Conservation (phyloP, 2,888 invertebrate species). For the Ophioninae sp. region DNA sequence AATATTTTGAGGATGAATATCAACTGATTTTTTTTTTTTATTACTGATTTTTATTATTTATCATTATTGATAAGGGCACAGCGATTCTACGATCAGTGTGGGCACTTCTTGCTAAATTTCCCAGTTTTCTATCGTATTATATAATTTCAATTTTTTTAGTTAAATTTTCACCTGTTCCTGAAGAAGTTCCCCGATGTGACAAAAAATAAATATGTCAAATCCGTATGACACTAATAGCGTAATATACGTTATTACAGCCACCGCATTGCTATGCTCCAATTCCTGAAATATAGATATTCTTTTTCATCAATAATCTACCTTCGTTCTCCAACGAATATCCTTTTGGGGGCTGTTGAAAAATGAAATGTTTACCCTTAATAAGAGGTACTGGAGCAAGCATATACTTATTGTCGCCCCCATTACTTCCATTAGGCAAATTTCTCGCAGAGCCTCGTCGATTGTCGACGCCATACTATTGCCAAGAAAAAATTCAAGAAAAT, state of each 20-base stretch:
- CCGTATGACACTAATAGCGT: constrained; percentile 33
- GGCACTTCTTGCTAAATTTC: too few relatives aligned
- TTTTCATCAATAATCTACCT: background rate
- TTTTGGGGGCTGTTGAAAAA: background rate
- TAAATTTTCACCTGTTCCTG: constrained; percentile 56
- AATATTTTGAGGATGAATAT: too few relatives aligned
- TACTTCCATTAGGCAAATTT: constrained; percentile 73
- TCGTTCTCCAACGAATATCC: background rate
- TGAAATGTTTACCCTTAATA: constrained; percentile 69
- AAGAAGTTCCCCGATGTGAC: constrained; percentile 55
- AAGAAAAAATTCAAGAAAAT: background rate
- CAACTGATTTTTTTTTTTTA: too few relatives aligned
- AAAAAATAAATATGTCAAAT: constrained; percentile 57
- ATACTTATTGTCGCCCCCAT: constrained; percentile 74
- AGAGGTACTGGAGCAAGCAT: constrained; percentile 74
- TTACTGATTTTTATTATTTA: too few relatives aligned
- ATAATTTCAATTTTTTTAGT: too few relatives aligned
- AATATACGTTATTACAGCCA: constrained; percentile 40
- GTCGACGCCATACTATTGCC: constrained; percentile 30
- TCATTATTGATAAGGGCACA: too few relatives aligned
- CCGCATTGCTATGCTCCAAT: constrained; percentile 23
- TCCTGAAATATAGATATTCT: background rate
- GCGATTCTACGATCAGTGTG: too few relatives aligned
- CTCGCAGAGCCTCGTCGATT: constrained; percentile 71
- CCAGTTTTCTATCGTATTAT: too few relatives aligned